Base-by-base conservation (phyloP, 2,113 vertebrate species). In the Marcusenius ussheri region DNA sequence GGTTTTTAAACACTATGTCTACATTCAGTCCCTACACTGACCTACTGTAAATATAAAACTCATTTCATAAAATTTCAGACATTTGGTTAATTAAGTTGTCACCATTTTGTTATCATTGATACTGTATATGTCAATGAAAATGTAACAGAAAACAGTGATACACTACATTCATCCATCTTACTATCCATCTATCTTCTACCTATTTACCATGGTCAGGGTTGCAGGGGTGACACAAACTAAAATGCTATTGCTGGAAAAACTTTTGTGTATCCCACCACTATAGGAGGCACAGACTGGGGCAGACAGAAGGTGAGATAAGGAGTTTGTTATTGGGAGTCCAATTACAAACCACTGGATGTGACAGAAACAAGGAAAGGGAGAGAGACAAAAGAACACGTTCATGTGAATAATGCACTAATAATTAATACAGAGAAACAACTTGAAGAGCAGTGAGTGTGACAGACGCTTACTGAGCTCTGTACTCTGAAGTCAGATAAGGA, bases 401-500 rank as follows among this genome's bases (percentile, higher is more conserved):
- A 19, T 42, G 35, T 80, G 74, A 80, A 42, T 39, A 42, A 19
- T 42, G 35, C 13, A 35, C 5, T 42, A 39, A 31, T 35, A 80
- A 80, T 35, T 80, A 17, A 42, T 80, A 80, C 35, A 42, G 15
- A 35, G n/a, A 19, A 39, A 66, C 24, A 35, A 31, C 45, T 39
- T 46, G n/a, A 51, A 83, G 47, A 53, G 49, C 5, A 13, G 35
- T 39, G 27, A 66, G 47, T 87, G 39, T 24, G 47, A 17, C 45
- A 90, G 53, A 45, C 62, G 94, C 96, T 96, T 94, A 98, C 97
- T 1, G 96, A 96, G 93, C 96, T 98, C 93, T 97, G 97, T 88
- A 98, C 97, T 42, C 97, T 96, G 95, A 98, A 98, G 94, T 98
- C 98, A 0, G 97, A 98, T 89, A 98, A 95, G 0, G 97, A 98